Evolutionary conservation across 2,797 vertebrate genomes (phyloP).

Genomic region (Oreonectes daqikongensis): DNA sequence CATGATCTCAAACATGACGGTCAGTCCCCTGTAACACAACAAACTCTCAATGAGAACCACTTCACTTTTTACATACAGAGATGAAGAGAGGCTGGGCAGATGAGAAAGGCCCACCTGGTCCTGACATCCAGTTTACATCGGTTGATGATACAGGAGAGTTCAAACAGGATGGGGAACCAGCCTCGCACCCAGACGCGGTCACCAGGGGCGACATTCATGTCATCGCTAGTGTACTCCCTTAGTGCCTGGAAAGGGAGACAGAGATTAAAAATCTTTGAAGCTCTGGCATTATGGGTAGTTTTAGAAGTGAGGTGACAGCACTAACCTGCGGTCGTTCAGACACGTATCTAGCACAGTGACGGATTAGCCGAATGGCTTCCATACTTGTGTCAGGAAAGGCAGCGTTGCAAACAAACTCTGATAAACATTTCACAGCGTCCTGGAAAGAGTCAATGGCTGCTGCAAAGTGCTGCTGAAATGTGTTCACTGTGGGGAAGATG

Average conservation of each 20-base stretch:
- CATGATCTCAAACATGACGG: constrained; percentile 99
- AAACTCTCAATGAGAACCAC: constrained; percentile 13
- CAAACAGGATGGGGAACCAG: constrained; percentile 96
- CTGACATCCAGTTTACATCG: constrained; percentile 94
- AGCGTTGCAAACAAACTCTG: constrained; percentile 94
- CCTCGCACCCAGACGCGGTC: constrained; percentile 96
- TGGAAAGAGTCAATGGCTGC: constrained; percentile 96
- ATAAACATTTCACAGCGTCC: constrained; percentile 94
- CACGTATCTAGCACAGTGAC: constrained; percentile 92
- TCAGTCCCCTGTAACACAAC: constrained; percentile 83
- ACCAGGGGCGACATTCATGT: constrained; percentile 94
- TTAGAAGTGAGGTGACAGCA: neutral
- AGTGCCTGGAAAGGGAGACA: constrained; percentile 76
- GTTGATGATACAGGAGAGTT: constrained; percentile 96
- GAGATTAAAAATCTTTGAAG: neutral
- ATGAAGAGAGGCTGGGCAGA: neutral
- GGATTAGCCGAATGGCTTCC: constrained; percentile 94
- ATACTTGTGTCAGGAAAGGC: constrained; percentile 95
- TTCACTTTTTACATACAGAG: neutral
- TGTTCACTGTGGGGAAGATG: constrained; percentile 79
- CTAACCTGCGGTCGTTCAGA: constrained; percentile 91
- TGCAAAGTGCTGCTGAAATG: constrained; percentile 90
- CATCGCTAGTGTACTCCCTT: constrained; percentile 94
- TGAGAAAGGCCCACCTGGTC: constrained; percentile 81
- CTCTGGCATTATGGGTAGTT: neutral